phyloP scores from a whole-genome alignment of 2,797 vertebrate species.

The Alosa sapidissima region DNA sequence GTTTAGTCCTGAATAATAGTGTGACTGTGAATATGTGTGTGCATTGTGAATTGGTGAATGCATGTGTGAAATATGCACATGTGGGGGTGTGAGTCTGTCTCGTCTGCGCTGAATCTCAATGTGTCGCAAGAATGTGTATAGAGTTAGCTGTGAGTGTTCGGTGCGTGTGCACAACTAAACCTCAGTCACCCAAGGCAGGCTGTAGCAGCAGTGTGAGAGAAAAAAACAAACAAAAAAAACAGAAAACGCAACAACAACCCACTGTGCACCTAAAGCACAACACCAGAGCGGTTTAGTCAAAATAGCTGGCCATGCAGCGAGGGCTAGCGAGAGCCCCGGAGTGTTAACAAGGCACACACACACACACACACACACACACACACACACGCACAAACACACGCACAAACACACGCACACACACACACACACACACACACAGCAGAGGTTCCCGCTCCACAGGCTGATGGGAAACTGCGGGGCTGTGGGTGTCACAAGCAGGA shows the following conservation, averaged over 20 bases:
- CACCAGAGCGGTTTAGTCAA: not conserved
- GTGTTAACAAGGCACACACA: not conserved
- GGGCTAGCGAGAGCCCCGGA: not conserved
- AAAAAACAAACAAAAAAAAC: no score
- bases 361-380: not conserved
- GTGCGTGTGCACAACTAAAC: not conserved
- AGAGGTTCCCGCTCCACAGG: not conserved
- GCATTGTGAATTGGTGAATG: not conserved
- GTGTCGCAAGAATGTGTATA: not conserved
- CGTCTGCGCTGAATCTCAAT: not conserved
- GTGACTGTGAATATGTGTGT: not conserved
- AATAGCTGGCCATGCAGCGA: not conserved
- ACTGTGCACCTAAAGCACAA: not conserved
- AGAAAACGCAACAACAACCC: no score
- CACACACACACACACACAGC: not conserved
- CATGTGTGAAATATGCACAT: slow-evolving; percentile 52
- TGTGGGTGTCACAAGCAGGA: not conserved
- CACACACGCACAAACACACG: no score
- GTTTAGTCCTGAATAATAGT: not conserved
- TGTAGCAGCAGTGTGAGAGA: not conserved
- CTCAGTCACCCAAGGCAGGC: not conserved
- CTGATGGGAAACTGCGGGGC: not conserved
- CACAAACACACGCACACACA: no score
- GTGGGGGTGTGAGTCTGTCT: slow-evolving; percentile 18
- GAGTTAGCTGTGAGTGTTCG: not conserved